Percentiles rank a stretch among this genome's conserved stretches.
Conservation (phyloP, 2,113 vertebrate genomes). For the Caretta caretta region DNA sequence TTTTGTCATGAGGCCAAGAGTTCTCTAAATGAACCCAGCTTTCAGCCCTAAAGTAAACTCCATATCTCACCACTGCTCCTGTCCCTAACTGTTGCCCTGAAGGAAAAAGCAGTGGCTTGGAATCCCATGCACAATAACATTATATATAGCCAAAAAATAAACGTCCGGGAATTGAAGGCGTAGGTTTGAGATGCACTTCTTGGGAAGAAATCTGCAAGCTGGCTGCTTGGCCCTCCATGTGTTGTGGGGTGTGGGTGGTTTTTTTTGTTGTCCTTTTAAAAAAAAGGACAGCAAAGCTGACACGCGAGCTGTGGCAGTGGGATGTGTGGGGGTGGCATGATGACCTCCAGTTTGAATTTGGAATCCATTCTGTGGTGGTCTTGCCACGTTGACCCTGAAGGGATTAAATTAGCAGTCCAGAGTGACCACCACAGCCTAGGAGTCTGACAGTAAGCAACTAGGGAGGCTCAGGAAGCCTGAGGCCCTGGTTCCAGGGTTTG, state of each 20-base stretch:
- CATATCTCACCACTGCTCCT: neutral
- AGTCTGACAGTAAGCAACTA: too few relatives aligned
- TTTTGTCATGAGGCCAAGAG: too few relatives aligned
- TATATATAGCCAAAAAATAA: neutral
- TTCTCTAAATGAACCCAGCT: neutral
- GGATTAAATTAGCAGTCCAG: too few relatives aligned
- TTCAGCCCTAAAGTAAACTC: neutral
- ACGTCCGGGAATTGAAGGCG: neutral
- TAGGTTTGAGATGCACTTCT: neutral
- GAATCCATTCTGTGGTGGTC: too few relatives aligned
- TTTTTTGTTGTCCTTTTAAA: too few relatives aligned
- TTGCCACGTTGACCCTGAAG: too few relatives aligned
- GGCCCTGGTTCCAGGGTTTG: neutral
- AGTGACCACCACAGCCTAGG: too few relatives aligned
- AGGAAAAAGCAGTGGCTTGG: too few relatives aligned
- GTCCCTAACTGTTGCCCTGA: neutral
- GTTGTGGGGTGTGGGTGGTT: too few relatives aligned
- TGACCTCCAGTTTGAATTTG: too few relatives aligned
- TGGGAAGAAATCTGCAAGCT: neutral
- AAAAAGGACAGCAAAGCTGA: neutral
- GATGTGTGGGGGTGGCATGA: neutral
- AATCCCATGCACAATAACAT: too few relatives aligned
- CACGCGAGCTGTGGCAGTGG: neutral
- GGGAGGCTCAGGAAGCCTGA: too few relatives aligned
- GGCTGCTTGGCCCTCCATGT: neutral